phyloP scores from a whole-genome alignment of 2,888 invertebrate species.

The Tuberolachnus salignus region DNA sequence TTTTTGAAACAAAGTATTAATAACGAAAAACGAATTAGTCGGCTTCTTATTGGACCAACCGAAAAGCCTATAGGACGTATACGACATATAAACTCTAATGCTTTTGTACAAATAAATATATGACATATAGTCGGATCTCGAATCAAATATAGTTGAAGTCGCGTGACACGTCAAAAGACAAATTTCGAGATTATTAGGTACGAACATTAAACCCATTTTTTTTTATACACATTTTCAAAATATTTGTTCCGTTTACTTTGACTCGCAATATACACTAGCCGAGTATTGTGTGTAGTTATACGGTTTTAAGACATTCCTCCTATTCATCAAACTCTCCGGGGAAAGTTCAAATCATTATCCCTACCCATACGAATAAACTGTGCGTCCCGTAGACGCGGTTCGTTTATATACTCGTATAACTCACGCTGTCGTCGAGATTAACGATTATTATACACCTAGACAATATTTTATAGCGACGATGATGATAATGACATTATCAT shows the following conservation, averaged over 20 bases:
- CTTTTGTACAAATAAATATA: too few species aligned
- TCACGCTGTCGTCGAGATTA: constrained; percentile 12
- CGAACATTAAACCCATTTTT: constrained; percentile 1
- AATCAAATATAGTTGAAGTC: neutral
- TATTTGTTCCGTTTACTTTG: neutral
- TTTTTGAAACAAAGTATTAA: too few species aligned
- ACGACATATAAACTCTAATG: too few species aligned
- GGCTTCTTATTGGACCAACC: too few species aligned
- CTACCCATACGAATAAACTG: too few species aligned
- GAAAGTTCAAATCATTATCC: too few species aligned
- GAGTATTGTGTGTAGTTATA: neutral
- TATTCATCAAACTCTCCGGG: too few species aligned
- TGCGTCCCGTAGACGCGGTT: neutral
- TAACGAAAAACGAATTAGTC: too few species aligned
- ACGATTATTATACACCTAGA: neutral
- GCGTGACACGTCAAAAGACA: neutral
- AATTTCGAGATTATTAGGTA: neutral
- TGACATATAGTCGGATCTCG: too few species aligned
- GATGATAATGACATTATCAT: neutral
- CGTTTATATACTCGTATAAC: neutral
- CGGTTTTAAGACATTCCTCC: neutral
- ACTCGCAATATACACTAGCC: neutral
- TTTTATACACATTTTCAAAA: neutral
- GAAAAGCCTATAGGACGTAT: too few species aligned
- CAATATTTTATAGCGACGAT: neutral